Base-by-base conservation (phyloP, 1,140 invertebrate genomes). In the Helicoverpa zea region DNA sequence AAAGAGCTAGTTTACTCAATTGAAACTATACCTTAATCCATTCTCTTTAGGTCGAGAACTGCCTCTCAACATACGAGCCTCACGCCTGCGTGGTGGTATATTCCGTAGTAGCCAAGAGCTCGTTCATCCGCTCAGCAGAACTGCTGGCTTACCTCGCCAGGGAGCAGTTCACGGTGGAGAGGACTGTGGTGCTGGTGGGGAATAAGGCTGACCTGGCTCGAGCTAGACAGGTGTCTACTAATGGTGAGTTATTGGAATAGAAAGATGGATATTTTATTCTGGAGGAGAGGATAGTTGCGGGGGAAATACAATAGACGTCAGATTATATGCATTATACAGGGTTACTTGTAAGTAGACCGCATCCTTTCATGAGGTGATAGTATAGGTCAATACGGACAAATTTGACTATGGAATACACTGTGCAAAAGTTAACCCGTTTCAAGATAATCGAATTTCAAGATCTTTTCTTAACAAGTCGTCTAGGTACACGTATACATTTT, bases 181-280 rank as follows among this genome's bases (percentile, higher is more conserved):
- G 97, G 89, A 97, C 98, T 2, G 97, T 98, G 29, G 98, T 99
- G 79, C 96, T 99, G 3, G 98, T 99, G 11, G 98, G 97, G 54
- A 99, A 99, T 92, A 99, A 99, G 92, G 97, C 97, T 3, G 98
- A 99, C 90, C 95, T 99, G 63, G 98, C 98, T 0, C 95, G 98
- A 85, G 97, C 98, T 10, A 96, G 98, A 63, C 97, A 97, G 51
- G 98, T 99, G 61, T 95, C 97, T 12, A 96, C 96, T 18, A 97
- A 97, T 92, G 98, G 98, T 98, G 92, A 96, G 94, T 70, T 35
- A 5, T 35, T 35, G 35, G 35, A 35, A 43, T 5, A 7, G 7
- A 43, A 43, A 43, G 5, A 43, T 43, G 0, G 4, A 43, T 43
- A 43, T 43, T 43, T 43, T 9, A 0, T 43, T 43, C 5, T 43